Evolutionary conservation across 2,888 invertebrate species (phyloP).

Genomic region (Hipparchia semele): DNA sequence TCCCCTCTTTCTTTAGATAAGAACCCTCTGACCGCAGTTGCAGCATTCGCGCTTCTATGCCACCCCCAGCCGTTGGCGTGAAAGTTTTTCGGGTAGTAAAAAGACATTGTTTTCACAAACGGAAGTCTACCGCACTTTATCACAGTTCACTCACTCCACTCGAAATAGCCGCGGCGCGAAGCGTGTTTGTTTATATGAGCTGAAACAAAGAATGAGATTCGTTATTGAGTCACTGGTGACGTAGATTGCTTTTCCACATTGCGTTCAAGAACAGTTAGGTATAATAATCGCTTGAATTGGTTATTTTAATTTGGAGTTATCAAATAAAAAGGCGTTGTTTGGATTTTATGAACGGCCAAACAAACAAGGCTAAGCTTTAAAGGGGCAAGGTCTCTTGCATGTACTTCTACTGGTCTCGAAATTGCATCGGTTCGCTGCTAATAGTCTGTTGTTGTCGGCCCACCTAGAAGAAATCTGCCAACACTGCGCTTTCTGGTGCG

Average conservation of each 20-base stretch:
- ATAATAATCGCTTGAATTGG: background rate
- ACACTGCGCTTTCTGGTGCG: too few relatives aligned
- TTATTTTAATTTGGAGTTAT: background rate
- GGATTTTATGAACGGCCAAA: too few relatives aligned
- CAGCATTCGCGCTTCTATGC: conserved; percentile 63
- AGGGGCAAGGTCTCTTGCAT: too few relatives aligned
- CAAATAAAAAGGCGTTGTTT: too few relatives aligned
- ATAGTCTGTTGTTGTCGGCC: too few relatives aligned
- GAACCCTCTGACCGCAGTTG: conserved; percentile 67
- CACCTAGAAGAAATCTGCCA: too few relatives aligned
- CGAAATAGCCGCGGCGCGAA: conserved; percentile 22
- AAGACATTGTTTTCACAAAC: conserved; percentile 44
- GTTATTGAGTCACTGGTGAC: conserved; percentile 32
- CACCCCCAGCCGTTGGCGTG: conserved; percentile 78
- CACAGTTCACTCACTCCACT: conserved; percentile 41
- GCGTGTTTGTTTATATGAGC: conserved; percentile 31
- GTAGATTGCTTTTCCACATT: conserved; percentile 10
- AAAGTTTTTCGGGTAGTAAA: conserved; percentile 76
- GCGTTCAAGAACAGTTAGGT: background rate
- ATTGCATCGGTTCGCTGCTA: too few relatives aligned
- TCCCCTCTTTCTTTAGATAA: conserved; percentile 66
- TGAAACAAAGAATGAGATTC: conserved; percentile 32
- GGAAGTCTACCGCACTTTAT: background rate
- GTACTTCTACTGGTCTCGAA: too few relatives aligned
- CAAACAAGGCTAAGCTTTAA: too few relatives aligned